phyloP scores from a whole-genome alignment of 1,140 invertebrate genomes.

The Sycophila sp. region DNA sequence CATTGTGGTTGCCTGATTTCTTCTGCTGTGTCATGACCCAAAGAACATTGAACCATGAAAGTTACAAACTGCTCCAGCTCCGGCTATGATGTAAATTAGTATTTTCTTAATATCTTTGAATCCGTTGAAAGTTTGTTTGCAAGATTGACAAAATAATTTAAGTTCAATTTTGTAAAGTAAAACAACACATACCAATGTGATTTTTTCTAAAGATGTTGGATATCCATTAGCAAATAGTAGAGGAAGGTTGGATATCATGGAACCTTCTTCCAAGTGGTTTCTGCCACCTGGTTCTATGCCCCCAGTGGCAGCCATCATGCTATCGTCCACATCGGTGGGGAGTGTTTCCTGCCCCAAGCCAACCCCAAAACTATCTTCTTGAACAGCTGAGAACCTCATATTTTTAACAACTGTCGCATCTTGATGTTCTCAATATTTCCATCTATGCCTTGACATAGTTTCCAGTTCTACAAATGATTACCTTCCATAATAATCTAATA shows the following conservation, averaged over 20 bases:
- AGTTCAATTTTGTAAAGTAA: constrained; percentile 10
- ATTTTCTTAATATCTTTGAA: constrained; percentile 7
- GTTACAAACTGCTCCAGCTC: constrained; percentile 77
- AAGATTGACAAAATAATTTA: not conserved
- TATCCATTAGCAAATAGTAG: constrained; percentile 76
- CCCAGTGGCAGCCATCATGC: constrained; percentile 53
- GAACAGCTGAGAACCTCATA: constrained; percentile 60
- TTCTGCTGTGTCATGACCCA: constrained; percentile 71
- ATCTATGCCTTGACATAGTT: not conserved
- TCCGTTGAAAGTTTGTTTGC: not conserved
- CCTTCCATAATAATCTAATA: constrained; percentile 4
- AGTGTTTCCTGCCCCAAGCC: constrained; percentile 52
- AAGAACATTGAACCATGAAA: constrained; percentile 79
- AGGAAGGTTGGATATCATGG: constrained; percentile 74
- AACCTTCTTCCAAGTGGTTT: constrained; percentile 53
- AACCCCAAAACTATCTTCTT: constrained; percentile 57
- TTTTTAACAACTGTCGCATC: constrained; percentile 41
- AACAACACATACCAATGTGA: constrained; percentile 62
- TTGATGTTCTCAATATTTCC: constrained; percentile 7
- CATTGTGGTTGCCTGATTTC: constrained; percentile 72
- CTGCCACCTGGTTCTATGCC: constrained; percentile 48
- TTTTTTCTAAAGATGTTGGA: constrained; percentile 74
- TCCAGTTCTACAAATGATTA: constrained; percentile 8
- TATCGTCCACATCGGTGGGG: constrained; percentile 49
- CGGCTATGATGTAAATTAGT: constrained; percentile 54